A percentile compares a stretch with the other conserved stretches of the same genome.
Conservation (phyloP, 92 coral and sea anemone species). For the Galaxea fascicularis region DNA sequence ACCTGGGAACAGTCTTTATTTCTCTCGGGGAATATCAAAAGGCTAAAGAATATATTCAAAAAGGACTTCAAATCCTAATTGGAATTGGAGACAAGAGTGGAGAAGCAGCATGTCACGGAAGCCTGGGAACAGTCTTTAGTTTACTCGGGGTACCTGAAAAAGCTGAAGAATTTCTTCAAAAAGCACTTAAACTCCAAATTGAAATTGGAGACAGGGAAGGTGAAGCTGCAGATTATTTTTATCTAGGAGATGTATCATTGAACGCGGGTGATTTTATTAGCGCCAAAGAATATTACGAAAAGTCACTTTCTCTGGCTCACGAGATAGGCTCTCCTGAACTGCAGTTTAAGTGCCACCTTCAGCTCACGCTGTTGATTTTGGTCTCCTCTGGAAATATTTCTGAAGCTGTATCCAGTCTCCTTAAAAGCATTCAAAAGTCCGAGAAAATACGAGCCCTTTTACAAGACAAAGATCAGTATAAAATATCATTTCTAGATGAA, state of each 20-base stretch:
- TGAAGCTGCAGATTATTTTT: background rate
- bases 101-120: background rate
- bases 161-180: background rate
- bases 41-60: background rate
- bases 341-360: background rate
- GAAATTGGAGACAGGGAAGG: conserved; percentile 9
- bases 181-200: background rate
- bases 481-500: background rate
- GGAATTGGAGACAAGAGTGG: background rate
- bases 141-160: background rate
- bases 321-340: background rate
- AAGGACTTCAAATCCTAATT: background rate
- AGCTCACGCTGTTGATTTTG: background rate
- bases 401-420: background rate
- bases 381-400: background rate
- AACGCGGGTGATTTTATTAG: background rate
- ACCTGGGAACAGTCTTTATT: background rate
- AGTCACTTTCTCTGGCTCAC: background rate
- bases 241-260: background rate
- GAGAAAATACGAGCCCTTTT: background rate
- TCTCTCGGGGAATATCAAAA: background rate
- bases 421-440: background rate
- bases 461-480: background rate
- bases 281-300: background rate
- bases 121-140: background rate